Evolutionary conservation across 2,113 vertebrate genomes (phyloP).

Genomic region (Pitta sordida): DNA sequence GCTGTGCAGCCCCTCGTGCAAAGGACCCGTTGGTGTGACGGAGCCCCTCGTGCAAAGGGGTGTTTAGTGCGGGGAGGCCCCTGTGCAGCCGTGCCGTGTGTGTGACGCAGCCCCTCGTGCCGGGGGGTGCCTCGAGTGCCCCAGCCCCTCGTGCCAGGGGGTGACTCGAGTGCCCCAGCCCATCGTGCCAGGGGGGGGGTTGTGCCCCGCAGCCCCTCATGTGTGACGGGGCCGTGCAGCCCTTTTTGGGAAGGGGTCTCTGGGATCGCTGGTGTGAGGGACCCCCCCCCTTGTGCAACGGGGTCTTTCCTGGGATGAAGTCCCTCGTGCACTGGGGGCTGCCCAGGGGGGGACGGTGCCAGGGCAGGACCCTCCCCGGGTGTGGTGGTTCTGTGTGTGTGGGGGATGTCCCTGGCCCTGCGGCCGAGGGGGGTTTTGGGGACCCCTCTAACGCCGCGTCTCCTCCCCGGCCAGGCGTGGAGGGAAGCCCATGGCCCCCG

Average conservation of each 20-base stretch:
- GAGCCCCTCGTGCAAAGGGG: background rate
- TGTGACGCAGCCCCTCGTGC: background rate
- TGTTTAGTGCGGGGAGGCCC: too few relatives aligned
- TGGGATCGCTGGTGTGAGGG: background rate
- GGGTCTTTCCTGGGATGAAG: background rate
- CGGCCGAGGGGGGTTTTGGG: background rate
- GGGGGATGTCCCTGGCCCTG: background rate
- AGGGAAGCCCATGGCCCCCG: background rate
- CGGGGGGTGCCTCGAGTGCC: too few relatives aligned
- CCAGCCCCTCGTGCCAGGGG: background rate
- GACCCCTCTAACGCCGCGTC: accelerated
- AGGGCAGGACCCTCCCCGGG: background rate
- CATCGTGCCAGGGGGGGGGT: too few relatives aligned
- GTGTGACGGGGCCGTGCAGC: background rate
- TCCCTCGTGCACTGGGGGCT: background rate
- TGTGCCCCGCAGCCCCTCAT: too few relatives aligned
- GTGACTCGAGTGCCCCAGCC: too few relatives aligned
- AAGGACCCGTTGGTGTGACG: background rate
- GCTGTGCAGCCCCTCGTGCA: background rate
- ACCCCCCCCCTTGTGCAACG: background rate
- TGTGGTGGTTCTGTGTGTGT: background rate
- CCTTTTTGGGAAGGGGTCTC: too few relatives aligned
- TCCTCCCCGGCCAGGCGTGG: background rate
- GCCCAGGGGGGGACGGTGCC: background rate
- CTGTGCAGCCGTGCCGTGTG: too few relatives aligned